Evolutionary conservation across 2,113 vertebrate genomes (phyloP), one percentile per base, ranked within the genome.

Genomic region (Sclerurus mexicanus): DNA sequence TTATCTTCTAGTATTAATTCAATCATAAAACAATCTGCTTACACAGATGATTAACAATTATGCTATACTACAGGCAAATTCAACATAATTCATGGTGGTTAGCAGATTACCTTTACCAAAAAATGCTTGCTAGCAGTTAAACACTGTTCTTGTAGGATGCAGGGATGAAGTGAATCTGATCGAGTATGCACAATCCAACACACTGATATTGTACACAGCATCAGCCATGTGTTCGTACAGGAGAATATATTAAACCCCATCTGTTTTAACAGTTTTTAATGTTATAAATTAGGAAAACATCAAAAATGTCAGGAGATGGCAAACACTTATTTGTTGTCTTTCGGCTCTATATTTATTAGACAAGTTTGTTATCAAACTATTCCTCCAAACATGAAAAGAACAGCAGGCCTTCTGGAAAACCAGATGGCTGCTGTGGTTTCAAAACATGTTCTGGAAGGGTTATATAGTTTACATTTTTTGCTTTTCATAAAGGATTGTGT

Each of bases 361-460:
- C 97, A 97, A 97, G 94, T 96, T 98, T 98, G 98, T 98, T 98
- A 98, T 98, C 98, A 98, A 98, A 98, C 97, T 98, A 97, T 96
- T 97, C 95, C 96, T 94, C 91, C 93, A 97, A 98, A 98, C 98
- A 98, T 98, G 97, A 97, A 98, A 98, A 98, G 97, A 98, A 98
- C 98, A 98, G 98, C 85, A 91, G 94, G 97, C 98, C 97, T 98
- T 98, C 97, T 98, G 98, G 97, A 97, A 92, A 95, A 97, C 95
- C 98, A 98, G 98, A 98, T 98, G 98, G 98, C 97, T 97, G 89
- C 81, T 22, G 95, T 91, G 97, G 97, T 96, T 97, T 97, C 49
- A 7, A 88, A 78, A 92, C 95, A 89, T 93, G 83, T 96, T 97
- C 95, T 84, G 95, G 82, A 96, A 97, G 93, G 91, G 92, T 88